These are phyloP conservation scores for Tetramorium parvispinum DNA, from an alignment of 1,140 invertebrate genomes.

Conservation along the genomic window DNA sequence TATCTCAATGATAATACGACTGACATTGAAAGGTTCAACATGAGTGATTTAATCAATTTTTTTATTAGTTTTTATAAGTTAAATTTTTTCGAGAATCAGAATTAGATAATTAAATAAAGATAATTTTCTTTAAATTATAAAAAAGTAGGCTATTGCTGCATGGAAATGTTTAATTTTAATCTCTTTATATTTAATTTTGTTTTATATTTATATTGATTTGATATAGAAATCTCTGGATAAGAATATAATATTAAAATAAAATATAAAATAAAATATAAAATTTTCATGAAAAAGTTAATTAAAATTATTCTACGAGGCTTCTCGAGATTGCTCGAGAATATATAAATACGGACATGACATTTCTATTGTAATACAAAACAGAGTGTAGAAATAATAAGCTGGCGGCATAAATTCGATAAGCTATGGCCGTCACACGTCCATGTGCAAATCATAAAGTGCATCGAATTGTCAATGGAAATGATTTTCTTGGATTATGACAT, in stretches of 20 bases:
- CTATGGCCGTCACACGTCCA: not conserved
- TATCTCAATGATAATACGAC: not conserved
- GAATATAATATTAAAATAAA: not conserved
- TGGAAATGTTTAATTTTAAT: conserved; percentile 1
- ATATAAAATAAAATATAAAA: too few species aligned
- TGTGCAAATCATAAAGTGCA: not conserved
- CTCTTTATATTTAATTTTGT: not conserved
- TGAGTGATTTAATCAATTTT: not conserved
- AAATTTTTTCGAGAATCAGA: not conserved
- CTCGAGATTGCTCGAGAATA: not conserved
- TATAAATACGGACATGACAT: not conserved
- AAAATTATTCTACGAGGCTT: not conserved
- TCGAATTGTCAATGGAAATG: not conserved
- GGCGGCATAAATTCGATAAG: not conserved
- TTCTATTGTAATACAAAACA: not conserved
- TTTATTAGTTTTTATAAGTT: not conserved
- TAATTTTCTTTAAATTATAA: not conserved
- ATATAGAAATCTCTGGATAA: not conserved
- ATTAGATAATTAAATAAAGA: not conserved
- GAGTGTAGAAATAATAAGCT: not conserved
- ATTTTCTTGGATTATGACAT: not conserved
- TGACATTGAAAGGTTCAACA: not conserved
- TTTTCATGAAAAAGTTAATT: not conserved
- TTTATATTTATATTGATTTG: not conserved
- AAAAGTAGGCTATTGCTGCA: not conserved